Evolutionary conservation across 2,888 invertebrate species (phyloP), one percentile per base, ranked within the genome.

Genomic region (Drosophila longiperda): DNA sequence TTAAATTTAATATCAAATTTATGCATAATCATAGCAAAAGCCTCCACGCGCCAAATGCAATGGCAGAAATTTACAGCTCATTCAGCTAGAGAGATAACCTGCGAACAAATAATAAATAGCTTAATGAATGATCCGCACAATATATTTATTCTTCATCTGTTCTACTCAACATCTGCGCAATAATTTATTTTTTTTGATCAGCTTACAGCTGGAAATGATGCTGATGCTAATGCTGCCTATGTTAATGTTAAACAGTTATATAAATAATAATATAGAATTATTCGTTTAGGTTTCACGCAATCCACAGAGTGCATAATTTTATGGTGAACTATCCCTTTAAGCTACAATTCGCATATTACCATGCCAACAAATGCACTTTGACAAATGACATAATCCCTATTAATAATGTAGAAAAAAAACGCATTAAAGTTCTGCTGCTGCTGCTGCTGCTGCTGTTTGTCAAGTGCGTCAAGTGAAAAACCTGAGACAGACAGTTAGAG

Each of bases 361-460:
- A 23, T 29, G 54, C 36, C 11, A 73, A 71, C 69, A 83, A 81
- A 75, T 78, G 83, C 71, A 71, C 67, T 70, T 75, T 78, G 76
- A 75, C 78, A 75, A 78, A 76, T 83, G 82, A 83, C 83, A 83
- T 83, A 86, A 86, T 83, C 81, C 78, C 75, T 64, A 86, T 78
- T 76, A 83, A 85, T 83, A 86, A 64, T 78, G 58, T 80, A 45
- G 42, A 66, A 73, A 83, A 65, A 78, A 59, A 67, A 67, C 70
- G 68, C 59, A 65, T 62, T 82, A 66, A 73, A 74, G 68, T 77
- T 76, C 60, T 72, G 32, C 49, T 29, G 57, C 48, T 48, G 38
- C 38, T 36, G 38, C 12, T 15, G 12, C 36, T 36, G 36, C 6
- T 68, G 71, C 50, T 64, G 67, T 61, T 64, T 54, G 52, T 54